These are phyloP conservation scores for Orius insidiosus DNA, from an alignment of 1,140 invertebrate species.

Conservation along the genomic window DNA sequence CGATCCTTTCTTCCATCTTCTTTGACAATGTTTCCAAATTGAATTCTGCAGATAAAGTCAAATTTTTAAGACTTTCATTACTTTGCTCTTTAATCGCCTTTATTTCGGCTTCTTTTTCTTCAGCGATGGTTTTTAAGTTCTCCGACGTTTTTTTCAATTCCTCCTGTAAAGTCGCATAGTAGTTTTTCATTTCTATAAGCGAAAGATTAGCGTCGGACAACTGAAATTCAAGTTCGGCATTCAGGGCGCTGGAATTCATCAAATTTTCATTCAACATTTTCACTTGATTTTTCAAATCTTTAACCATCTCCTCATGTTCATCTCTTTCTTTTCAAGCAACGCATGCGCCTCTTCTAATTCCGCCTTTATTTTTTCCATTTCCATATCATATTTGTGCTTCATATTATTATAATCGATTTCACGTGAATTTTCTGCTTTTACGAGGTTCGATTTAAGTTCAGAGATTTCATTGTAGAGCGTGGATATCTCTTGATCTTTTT, in stretches of 20 bases:
- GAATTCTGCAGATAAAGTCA: slow-evolving; percentile 5
- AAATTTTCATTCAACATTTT: slow-evolving; percentile 15
- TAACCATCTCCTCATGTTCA: slow-evolving; percentile 7
- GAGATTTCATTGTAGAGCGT: slow-evolving; percentile 11
- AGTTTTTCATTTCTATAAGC: slow-evolving; percentile 12
- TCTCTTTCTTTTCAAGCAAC: slow-evolving; percentile 12
- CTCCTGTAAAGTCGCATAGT: background rate
- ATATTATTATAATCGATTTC: slow-evolving; percentile 4
- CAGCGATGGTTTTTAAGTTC: slow-evolving; percentile 4
- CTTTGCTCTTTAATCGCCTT: slow-evolving; percentile 1
- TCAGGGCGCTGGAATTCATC: slow-evolving; percentile 9
- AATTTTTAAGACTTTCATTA: slow-evolving; percentile 5
- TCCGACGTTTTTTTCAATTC: slow-evolving; percentile 12
- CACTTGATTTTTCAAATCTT: slow-evolving; percentile 10
- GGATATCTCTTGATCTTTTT: slow-evolving; percentile 16
- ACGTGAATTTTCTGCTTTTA: slow-evolving; percentile 3
- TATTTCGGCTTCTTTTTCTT: slow-evolving; percentile 10
- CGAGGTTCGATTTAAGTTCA: slow-evolving; percentile 3
- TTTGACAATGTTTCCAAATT: background rate
- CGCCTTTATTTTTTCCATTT: slow-evolving; percentile 9
- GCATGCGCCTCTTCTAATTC: slow-evolving; percentile 10
- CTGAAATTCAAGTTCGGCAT: slow-evolving; percentile 10
- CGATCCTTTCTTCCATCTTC: slow-evolving; percentile 7
- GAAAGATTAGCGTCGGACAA: slow-evolving; percentile 3
- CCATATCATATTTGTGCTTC: slow-evolving; percentile 10